Percentiles rank a stretch among this genome's conserved stretches.
Evolutionary conservation across 2,888 invertebrate species (phyloP).

Genomic region (Agapostemon virescens): DNA sequence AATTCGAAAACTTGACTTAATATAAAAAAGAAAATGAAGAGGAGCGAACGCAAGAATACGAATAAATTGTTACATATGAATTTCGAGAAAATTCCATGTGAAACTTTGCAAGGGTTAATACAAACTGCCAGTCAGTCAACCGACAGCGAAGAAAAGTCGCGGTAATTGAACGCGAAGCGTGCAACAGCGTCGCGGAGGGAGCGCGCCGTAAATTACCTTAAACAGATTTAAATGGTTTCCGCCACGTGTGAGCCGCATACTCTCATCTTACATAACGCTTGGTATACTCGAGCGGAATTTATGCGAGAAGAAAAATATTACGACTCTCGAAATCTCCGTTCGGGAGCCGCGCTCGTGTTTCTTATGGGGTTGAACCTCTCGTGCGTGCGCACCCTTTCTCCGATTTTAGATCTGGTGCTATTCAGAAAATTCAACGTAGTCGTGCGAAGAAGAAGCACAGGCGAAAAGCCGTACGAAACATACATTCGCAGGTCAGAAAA

Average conservation of each 20-base stretch:
- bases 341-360: slow-evolving; percentile 15
- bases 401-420: slow-evolving; percentile 30
- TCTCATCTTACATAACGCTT: not conserved
- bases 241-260: not conserved
- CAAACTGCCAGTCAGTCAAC: too few relatives aligned
- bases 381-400: not conserved
- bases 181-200: not conserved
- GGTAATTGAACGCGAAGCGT: not conserved
- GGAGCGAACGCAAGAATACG: too few relatives aligned
- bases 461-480: not conserved
- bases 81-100: too few relatives aligned
- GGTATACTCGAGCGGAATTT: not conserved
- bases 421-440: slow-evolving; percentile 20
- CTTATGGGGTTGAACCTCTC: slow-evolving; percentile 15
- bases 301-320: slow-evolving; percentile 1
- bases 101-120: too few relatives aligned
- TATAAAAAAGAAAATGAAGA: too few relatives aligned
- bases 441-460: slow-evolving; percentile 9
- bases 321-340: slow-evolving; percentile 18
- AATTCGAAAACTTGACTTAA: too few relatives aligned
- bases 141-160: not conserved
- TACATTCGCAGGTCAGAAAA: slow-evolving; percentile 40
- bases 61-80: too few relatives aligned
- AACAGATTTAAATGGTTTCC: not conserved
- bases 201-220: not conserved